These are phyloP conservation scores for Eurystomus glaucurus DNA, from an alignment of 2,797 vertebrate species.

Conservation along the genomic window DNA sequence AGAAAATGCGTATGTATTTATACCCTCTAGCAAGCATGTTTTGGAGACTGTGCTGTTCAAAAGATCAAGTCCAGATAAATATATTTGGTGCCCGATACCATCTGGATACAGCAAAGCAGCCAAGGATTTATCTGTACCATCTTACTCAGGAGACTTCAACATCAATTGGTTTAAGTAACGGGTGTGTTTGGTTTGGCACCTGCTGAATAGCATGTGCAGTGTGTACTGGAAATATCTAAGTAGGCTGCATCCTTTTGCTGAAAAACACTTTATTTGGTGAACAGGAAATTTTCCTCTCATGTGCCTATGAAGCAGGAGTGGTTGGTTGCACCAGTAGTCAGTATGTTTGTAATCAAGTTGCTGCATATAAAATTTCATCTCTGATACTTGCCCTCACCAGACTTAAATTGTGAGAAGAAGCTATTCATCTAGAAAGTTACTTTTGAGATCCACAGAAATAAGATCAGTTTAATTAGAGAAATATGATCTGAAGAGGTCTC, in stretches of 20 bases:
- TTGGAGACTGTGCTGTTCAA: not conserved
- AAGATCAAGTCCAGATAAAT: conserved; percentile 39
- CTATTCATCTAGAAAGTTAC: not conserved
- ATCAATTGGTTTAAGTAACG: not conserved
- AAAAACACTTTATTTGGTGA: not conserved
- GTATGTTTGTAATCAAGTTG: not conserved
- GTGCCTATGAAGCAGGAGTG: not conserved
- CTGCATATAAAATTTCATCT: not conserved
- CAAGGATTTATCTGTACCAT: not conserved
- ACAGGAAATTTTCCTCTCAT: not conserved
- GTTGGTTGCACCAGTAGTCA: not conserved
- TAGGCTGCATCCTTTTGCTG: not conserved
- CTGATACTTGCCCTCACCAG: not conserved
- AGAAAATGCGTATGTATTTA: not conserved
- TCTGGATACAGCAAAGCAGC: not conserved
- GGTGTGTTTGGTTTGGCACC: conserved; percentile 21
- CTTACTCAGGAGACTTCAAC: not conserved
- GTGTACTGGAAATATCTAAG: not conserved
- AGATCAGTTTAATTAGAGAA: not conserved
- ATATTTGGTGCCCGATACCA: conserved; percentile 6
- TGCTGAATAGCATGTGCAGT: not conserved
- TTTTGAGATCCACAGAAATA: not conserved
- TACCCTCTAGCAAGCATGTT: not conserved
- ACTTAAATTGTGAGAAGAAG: not conserved
- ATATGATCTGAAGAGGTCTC: not conserved